Evolutionary conservation across 2,113 vertebrate species (phyloP).

Genomic region (Malurus elegans): DNA sequence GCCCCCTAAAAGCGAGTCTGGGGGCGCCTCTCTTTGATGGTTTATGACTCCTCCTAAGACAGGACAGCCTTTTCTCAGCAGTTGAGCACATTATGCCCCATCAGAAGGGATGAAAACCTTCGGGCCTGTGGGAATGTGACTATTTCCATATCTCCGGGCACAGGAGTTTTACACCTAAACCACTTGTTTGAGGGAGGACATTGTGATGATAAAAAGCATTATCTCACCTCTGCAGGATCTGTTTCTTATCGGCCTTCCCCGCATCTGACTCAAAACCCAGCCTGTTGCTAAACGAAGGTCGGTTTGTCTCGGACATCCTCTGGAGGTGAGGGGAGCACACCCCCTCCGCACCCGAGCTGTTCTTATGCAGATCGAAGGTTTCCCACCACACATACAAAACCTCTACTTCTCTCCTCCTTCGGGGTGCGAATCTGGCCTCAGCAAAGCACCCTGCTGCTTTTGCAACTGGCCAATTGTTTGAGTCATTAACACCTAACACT

Average conservation of each 20-base stretch:
- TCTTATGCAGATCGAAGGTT: neutral
- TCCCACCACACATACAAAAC: neutral
- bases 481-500: neutral
- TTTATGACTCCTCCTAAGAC: neutral
- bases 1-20: neutral
- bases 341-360: neutral
- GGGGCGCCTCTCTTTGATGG: neutral
- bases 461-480: neutral
- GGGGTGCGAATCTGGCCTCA: neutral
- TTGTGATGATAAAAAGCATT: neutral
- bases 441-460: neutral
- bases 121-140: neutral
- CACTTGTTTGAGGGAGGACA: neutral
- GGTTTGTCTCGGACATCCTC: neutral
- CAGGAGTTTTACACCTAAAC: neutral
- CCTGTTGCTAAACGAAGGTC: neutral
- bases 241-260: neutral
- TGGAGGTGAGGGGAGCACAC: neutral
- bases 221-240: neutral
- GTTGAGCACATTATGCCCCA: neutral
- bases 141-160: neutral
- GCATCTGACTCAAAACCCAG: neutral
- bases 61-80: fast-evolving
- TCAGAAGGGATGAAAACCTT: neutral
- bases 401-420: neutral